Evolutionary conservation across 2,888 invertebrate species (phyloP).

Genomic region (Hyalella azteca): DNA sequence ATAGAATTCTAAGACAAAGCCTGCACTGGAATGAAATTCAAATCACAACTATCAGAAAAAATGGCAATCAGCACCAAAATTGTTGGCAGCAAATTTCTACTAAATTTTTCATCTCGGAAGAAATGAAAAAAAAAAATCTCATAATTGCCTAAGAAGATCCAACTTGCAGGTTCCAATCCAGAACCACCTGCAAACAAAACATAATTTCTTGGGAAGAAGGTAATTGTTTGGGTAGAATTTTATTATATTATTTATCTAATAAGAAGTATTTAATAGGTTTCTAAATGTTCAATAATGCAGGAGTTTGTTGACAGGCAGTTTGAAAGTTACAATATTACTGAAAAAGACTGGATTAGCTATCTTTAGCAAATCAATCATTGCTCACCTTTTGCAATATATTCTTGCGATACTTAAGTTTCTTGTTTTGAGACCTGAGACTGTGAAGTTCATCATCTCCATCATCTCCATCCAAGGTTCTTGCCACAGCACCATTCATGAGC

Average conservation of each 20-base stretch:
- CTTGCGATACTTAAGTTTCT: constrained; percentile 20
- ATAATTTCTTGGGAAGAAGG: neutral
- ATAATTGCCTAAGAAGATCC: too few relatives aligned
- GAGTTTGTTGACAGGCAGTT: neutral
- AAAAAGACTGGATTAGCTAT: neutral
- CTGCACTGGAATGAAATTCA: too few relatives aligned
- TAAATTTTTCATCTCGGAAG: too few relatives aligned
- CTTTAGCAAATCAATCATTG: neutral
- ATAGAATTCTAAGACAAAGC: too few relatives aligned
- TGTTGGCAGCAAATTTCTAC: too few relatives aligned
- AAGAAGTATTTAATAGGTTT: neutral
- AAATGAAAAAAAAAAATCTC: too few relatives aligned
- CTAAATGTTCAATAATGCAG: neutral
- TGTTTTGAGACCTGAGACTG: neutral
- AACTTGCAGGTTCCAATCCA: too few relatives aligned
- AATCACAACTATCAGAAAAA: too few relatives aligned
- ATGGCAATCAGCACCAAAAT: too few relatives aligned
- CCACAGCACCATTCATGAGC: neutral
- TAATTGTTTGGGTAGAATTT: neutral
- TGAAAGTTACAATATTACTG: neutral
- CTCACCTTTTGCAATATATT: constrained; percentile 8
- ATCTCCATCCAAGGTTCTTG: neutral
- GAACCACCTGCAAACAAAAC: neutral
- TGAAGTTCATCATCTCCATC: constrained; percentile 20
- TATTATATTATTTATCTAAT: neutral